Evolutionary conservation across 2,113 vertebrate genomes (phyloP), one percentile per base, ranked within the genome.

Genomic region (Neolamprologus cancellatus): DNA sequence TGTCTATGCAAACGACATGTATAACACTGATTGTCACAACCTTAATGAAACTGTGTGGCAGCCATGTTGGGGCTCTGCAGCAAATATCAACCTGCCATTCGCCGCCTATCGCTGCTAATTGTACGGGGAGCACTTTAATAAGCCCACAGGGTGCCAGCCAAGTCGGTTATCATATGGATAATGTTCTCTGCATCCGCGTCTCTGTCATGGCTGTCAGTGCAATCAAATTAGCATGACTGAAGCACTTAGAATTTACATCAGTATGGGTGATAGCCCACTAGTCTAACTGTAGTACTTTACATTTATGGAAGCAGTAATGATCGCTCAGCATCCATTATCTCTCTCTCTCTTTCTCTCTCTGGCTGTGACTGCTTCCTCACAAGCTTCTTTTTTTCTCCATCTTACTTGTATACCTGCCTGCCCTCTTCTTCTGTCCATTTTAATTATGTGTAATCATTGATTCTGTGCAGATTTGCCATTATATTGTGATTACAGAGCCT

Each of bases 191-290:
- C 74, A 32, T 85, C 90, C 69, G 71, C 17, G 5, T 48, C 80
- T 90, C 83, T 87, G 90, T 84, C 88, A 88, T 46, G 69, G 85
- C 92, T 93, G 94, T 93, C 92, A 89, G 48, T 57, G 81, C 78
- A 85, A 94, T 94, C 39, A 28, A 90, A 90, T 94, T 93, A 94
- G 87, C 85, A 89, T 87, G 91, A 94, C 88, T 90, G 84, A 92
- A 87, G 66, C 87, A 89, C 90, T 93, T 91, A 89, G 64, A 86
- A 90, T 90, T 91, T 89, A 87, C 92, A 91, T 93, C 92, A 88
- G 84, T 53, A 80, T 20, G 85, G 89, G 71, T 79, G 83, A 94
- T 80, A 87, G 88, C 90, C 69, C 88, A 59, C 81, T 71, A 82
- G 71, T 87, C 87, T 87, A 84, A 93, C 84, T 64, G 85, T 87